A percentile compares a stretch with the other conserved stretches of the same genome.
phyloP scores from a whole-genome alignment of 2,113 vertebrate genomes.

The Hippocampus comes region DNA sequence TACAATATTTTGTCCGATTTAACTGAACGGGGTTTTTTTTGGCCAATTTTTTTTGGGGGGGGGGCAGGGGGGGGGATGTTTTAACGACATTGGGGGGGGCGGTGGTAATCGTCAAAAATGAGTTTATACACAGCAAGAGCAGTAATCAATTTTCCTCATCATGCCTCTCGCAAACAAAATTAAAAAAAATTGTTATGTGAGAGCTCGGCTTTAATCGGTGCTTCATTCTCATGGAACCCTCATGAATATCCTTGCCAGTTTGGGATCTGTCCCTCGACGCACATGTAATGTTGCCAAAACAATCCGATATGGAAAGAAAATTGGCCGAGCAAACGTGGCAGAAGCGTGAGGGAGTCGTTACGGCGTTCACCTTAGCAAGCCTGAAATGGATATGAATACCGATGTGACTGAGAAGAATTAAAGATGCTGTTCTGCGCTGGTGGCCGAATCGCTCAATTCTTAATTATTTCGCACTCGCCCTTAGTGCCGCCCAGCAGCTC shows the following conservation, averaged over 20 bases:
- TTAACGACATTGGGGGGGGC: too few relatives aligned
- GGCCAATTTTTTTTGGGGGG: too few relatives aligned
- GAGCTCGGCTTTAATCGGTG: neutral
- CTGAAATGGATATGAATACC: conserved; percentile 31
- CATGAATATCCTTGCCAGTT: conserved; percentile 29
- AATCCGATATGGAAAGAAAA: conserved; percentile 31
- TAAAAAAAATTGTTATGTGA: neutral
- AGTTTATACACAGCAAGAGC: too few relatives aligned
- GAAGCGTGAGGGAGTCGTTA: conserved; percentile 40
- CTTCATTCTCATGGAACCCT: conserved; percentile 7
- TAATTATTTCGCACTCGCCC: neutral
- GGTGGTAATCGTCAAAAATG: too few relatives aligned
- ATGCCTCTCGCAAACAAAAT: too few relatives aligned
- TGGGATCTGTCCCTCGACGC: conserved; percentile 19
- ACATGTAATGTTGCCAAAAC: conserved; percentile 34
- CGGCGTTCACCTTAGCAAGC: conserved; percentile 29
- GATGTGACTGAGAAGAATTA: conserved; percentile 20
- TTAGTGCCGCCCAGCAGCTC: neutral
- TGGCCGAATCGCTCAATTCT: conserved; percentile 2
- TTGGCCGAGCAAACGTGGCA: conserved; percentile 32
- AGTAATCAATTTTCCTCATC: too few relatives aligned
- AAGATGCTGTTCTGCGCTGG: neutral
- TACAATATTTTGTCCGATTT: too few relatives aligned
- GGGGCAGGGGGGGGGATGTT: too few relatives aligned
- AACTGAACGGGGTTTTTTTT: too few relatives aligned